Conservation (phyloP, 2,797 vertebrate genomes). For the Kryptolebias ocellatus region DNA sequence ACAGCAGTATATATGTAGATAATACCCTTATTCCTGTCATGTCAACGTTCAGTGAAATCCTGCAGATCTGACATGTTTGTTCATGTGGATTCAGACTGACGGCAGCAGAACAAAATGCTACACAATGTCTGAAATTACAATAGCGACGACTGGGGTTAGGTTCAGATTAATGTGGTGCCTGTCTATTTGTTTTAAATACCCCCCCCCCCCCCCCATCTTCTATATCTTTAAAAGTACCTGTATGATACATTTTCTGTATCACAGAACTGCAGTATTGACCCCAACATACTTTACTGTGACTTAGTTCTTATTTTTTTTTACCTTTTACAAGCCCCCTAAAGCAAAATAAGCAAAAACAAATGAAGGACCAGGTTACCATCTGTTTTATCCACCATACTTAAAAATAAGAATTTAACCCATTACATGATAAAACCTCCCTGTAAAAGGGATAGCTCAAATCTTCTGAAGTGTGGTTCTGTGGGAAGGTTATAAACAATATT, state of each 20-base stretch:
- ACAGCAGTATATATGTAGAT: conserved; percentile 77
- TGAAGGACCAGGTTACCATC: conserved; percentile 14
- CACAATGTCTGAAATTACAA: conserved; percentile 39
- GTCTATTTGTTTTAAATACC: conserved; percentile 3
- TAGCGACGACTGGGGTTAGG: neutral
- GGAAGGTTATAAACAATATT: too few species aligned
- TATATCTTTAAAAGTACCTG: neutral
- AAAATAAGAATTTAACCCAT: conserved; percentile 44
- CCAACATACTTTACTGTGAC: conserved; percentile 27
- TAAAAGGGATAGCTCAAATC: too few species aligned
- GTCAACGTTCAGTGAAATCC: conserved; percentile 53
- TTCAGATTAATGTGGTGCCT: conserved; percentile 14
- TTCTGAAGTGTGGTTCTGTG: too few species aligned
- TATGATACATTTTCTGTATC: neutral
- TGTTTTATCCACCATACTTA: conserved; percentile 22
- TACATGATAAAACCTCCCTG: conserved; percentile 37
- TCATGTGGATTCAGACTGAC: conserved; percentile 48
- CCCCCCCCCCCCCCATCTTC: conserved; percentile 16
- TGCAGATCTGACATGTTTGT: conserved; percentile 47
- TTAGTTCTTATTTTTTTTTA: neutral
- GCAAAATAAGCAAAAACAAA: conserved; percentile 37
- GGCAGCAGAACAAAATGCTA: conserved; percentile 51
- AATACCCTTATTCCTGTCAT: conserved; percentile 51
- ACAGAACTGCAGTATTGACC: conserved; percentile 21
- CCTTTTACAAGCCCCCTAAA: conserved; percentile 26